Percentiles rank a stretch among this genome's conserved stretches.
Conservation (phyloP, 1,140 invertebrate species). For the Acromyrmex heyeri region DNA sequence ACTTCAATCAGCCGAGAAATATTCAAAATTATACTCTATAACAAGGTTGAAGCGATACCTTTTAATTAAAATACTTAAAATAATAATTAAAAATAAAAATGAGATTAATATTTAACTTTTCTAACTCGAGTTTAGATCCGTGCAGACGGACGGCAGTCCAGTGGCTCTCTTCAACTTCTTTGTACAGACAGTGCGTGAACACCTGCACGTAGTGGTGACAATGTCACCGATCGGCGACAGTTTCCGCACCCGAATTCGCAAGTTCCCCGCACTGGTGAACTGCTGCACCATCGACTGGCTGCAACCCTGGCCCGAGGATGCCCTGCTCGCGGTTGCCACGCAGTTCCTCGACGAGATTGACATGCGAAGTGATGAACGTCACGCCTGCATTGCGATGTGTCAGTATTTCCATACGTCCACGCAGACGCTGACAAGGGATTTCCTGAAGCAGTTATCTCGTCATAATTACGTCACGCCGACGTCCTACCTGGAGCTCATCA, state of each 20-base stretch:
- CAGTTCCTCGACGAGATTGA: slow-evolving; percentile 95
- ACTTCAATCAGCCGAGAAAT: no score
- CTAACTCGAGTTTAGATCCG: slow-evolving; percentile 87
- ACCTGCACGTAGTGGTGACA: slow-evolving; percentile 95
- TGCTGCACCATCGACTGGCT: slow-evolving; percentile 99
- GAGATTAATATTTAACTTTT: neutral
- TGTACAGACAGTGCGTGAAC: slow-evolving; percentile 94
- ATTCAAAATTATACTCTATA: no score
- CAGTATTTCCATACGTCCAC: slow-evolving; percentile 96
- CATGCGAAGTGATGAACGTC: slow-evolving; percentile 89
- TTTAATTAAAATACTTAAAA: neutral
- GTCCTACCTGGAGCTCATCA: slow-evolving; percentile 97
- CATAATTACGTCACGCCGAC: slow-evolving; percentile 97
- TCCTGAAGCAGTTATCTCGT: slow-evolving; percentile 89
- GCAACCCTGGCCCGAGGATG: slow-evolving; percentile 97
- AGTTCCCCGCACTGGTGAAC: slow-evolving; percentile 97
- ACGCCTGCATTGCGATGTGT: slow-evolving; percentile 94
- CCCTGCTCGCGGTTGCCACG: slow-evolving; percentile 96
- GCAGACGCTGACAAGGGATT: slow-evolving; percentile 91
- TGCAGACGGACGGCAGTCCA: slow-evolving; percentile 96
- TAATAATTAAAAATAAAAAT: neutral
- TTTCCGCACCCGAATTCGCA: slow-evolving; percentile 94
- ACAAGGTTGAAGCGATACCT: no score
- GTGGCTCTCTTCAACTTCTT: slow-evolving; percentile 97
- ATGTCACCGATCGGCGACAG: slow-evolving; percentile 97